Percentiles rank a stretch among this genome's conserved stretches.
Evolutionary conservation across 2,888 invertebrate genomes (phyloP).

Genomic region (Apamea crenata): DNA sequence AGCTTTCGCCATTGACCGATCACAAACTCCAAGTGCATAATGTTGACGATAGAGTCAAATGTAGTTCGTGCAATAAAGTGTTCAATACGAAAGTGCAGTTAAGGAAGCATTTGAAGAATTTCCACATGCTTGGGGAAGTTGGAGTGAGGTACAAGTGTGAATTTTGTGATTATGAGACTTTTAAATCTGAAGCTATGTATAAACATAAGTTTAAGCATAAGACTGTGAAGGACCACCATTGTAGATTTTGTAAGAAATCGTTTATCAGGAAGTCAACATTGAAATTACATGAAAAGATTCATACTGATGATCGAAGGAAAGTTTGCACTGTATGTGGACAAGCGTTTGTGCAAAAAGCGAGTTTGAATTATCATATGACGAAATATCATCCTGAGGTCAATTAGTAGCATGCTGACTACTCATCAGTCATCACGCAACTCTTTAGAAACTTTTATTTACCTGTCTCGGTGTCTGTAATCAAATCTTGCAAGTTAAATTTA

Average conservation of each 20-base stretch:
- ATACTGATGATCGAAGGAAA: slow-evolving; percentile 83
- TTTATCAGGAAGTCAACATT: slow-evolving; percentile 82
- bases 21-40: slow-evolving; percentile 80
- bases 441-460: neutral
- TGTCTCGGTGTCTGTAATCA: neutral
- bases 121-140: slow-evolving; percentile 83
- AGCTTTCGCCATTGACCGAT: slow-evolving; percentile 69
- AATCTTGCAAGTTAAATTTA: neutral
- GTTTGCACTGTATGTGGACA: slow-evolving; percentile 82
- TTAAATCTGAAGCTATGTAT: slow-evolving; percentile 76
- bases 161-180: slow-evolving; percentile 82
- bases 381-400: slow-evolving; percentile 85
- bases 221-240: slow-evolving; percentile 83
- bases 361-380: slow-evolving; percentile 85
- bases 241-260: slow-evolving; percentile 84
- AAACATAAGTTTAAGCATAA: slow-evolving; percentile 86
- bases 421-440: neutral
- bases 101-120: slow-evolving; percentile 77
- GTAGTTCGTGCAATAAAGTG: slow-evolving; percentile 79
- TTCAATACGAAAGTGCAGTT: slow-evolving; percentile 79
- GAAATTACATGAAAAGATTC: slow-evolving; percentile 82
- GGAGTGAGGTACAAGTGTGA: slow-evolving; percentile 80
- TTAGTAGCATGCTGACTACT: slow-evolving; percentile 70
- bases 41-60: slow-evolving; percentile 80
- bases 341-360: slow-evolving; percentile 86